Conservation (phyloP, 2,797 vertebrate species). For the Chanos chanos region DNA sequence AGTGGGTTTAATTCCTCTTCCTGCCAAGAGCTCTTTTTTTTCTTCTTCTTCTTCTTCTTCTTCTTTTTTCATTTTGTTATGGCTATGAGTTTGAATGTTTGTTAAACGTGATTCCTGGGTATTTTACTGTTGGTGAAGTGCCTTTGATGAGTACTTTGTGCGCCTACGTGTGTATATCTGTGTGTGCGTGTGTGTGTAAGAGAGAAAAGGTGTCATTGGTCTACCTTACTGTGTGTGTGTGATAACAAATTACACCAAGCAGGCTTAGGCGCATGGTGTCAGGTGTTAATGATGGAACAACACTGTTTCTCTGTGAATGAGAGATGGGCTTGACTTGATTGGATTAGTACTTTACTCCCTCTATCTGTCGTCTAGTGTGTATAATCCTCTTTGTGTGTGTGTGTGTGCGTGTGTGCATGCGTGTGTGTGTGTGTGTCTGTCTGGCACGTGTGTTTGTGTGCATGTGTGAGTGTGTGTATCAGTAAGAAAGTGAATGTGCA, state of each 20-base stretch:
- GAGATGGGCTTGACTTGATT: conserved; percentile 69
- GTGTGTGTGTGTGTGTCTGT: conserved; percentile 19
- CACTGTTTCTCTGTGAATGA: conserved; percentile 62
- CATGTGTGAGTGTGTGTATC: conserved; percentile 18
- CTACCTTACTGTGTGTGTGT: conserved; percentile 29
- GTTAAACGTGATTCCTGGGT: conserved; percentile 16
- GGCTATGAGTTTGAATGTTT: neutral
- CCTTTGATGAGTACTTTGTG: too few species aligned
- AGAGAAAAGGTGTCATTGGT: conserved; percentile 24
- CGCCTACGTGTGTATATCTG: too few species aligned
- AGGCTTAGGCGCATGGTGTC: conserved; percentile 31
- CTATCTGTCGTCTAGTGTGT: conserved; percentile 54
- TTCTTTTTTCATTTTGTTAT: conserved; percentile 8
- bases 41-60: too few species aligned
- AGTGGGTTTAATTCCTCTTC: conserved; percentile 9
- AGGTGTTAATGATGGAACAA: conserved; percentile 37
- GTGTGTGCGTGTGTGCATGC: conserved; percentile 34
- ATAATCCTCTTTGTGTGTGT: conserved; percentile 70
- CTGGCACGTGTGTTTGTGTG: conserved; percentile 5
- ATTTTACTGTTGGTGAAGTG: too few species aligned
- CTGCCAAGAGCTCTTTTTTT: too few species aligned
- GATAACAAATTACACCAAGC: conserved; percentile 36
- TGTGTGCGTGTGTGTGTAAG: conserved; percentile 30
- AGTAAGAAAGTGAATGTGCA: neutral
- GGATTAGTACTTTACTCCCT: conserved; percentile 72